phyloP scores from a whole-genome alignment of 2,888 invertebrate species.

The Euspilapteryx auroguttella region DNA sequence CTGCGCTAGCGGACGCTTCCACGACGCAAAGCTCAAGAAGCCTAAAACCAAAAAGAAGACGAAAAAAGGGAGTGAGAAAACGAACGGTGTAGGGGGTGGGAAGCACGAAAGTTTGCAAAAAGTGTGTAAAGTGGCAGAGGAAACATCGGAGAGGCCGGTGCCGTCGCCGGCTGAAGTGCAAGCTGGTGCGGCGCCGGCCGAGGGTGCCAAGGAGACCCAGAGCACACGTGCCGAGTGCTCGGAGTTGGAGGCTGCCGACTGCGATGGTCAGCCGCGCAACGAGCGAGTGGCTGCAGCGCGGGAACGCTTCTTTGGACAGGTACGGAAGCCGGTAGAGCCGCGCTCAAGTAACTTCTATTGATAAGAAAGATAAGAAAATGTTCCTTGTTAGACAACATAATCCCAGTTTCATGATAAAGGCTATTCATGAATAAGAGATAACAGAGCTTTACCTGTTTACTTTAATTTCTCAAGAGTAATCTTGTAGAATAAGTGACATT shows the following conservation, averaged over 20 bases:
- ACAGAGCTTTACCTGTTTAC: no score
- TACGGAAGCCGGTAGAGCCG: no score
- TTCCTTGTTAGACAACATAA: no score
- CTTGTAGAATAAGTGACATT: no score
- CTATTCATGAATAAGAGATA: no score
- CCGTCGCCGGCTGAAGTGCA: slow-evolving; percentile 14
- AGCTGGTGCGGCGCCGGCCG: slow-evolving; percentile 11
- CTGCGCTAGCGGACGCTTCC: slow-evolving; percentile 53
- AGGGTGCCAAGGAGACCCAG: slow-evolving; percentile 7
- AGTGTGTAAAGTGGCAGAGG: slow-evolving; percentile 39
- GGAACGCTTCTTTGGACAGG: slow-evolving; percentile 51
- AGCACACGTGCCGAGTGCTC: no score
- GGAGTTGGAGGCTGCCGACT: no score
- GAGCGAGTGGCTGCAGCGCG: slow-evolving; percentile 45
- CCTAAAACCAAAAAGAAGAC: slow-evolving; percentile 26
- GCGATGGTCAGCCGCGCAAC: slow-evolving; percentile 17
- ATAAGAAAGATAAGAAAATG: no score
- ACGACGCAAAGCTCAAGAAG: slow-evolving; percentile 35
- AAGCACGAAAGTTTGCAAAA: slow-evolving; percentile 30
- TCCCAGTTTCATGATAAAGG: no score
- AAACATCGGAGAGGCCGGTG: slow-evolving; percentile 27
- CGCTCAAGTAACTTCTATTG: no score
- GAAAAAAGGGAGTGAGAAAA: slow-evolving; percentile 23
- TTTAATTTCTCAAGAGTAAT: no score
- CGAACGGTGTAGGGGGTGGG: slow-evolving; percentile 35